Conservation (phyloP, 2,888 invertebrate species). For the Drosophila dives region DNA sequence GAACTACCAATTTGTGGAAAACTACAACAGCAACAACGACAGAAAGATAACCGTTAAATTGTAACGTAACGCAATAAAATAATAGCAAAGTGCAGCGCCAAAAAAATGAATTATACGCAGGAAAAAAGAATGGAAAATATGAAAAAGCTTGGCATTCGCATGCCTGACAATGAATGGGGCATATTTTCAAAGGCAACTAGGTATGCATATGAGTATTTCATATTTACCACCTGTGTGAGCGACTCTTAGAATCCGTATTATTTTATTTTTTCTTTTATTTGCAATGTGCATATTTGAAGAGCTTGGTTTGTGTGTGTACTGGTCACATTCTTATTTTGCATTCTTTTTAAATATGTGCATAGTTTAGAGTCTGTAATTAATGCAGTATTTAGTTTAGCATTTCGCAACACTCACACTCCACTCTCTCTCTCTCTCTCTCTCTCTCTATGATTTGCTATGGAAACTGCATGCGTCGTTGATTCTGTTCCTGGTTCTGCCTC, state of each 20-base stretch:
- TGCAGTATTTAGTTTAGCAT: constrained; percentile 76
- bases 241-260: constrained; percentile 8
- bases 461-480: constrained; percentile 52
- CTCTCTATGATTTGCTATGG: constrained; percentile 22
- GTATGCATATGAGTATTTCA: neutral
- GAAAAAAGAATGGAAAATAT: constrained; percentile 9
- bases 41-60: constrained; percentile 6
- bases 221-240: constrained; percentile 60
- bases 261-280: constrained; percentile 5
- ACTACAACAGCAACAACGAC: constrained; percentile 20
- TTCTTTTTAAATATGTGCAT: constrained; percentile 72
- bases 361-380: constrained; percentile 77
- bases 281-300: constrained; percentile 35
- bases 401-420: constrained; percentile 29
- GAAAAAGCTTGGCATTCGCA: constrained; percentile 36
- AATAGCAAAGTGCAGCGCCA: constrained; percentile 59
- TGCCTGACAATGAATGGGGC: constrained; percentile 51
- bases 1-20: constrained; percentile 65
- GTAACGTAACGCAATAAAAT: constrained; percentile 44
- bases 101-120: constrained; percentile 65
- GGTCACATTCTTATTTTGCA: constrained; percentile 31
- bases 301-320: constrained; percentile 19
- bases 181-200: constrained; percentile 21
- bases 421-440: no score
- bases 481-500: constrained; percentile 22